These are phyloP conservation scores for Tenebrio molitor DNA, from an alignment of 1,140 invertebrate genomes.

Conservation along the genomic window DNA sequence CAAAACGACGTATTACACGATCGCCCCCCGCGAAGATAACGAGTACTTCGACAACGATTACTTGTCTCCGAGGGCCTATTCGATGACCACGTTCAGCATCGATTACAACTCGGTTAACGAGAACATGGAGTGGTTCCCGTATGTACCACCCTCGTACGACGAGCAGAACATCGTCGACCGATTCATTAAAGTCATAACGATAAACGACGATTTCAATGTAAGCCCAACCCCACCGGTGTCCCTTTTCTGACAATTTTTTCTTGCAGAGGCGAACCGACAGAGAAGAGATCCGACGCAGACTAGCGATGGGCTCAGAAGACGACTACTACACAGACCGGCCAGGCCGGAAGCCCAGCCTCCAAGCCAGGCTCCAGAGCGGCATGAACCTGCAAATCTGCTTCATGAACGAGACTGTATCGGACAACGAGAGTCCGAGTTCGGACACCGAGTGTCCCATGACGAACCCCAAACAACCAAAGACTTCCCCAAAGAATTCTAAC, in stretches of 20 bases:
- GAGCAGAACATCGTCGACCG: conserved; percentile 75
- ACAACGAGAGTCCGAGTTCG: conserved; percentile 81
- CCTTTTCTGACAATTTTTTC: conserved; percentile 1
- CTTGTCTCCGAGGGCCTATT: conserved; percentile 64
- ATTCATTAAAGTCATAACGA: conserved; percentile 75
- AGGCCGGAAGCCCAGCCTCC: conserved; percentile 87
- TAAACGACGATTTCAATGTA: conserved; percentile 69
- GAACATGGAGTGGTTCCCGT: conserved; percentile 66
- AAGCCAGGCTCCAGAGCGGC: conserved; percentile 88
- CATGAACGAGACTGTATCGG: conserved; percentile 93
- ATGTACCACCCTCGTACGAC: conserved; percentile 64
- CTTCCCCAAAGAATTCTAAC: conserved; percentile 56
- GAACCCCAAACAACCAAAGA: conserved; percentile 64
- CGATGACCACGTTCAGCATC: conserved; percentile 61
- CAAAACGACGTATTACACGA: conserved; percentile 63
- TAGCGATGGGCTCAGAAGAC: conserved; percentile 90
- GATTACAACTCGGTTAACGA: conserved; percentile 67
- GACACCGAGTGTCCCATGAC: conserved; percentile 72
- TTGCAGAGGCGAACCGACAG: conserved; percentile 89
- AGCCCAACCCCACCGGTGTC: conserved; percentile 38
- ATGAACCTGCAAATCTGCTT: conserved; percentile 96
- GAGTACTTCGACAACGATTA: conserved; percentile 64
- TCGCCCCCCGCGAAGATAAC: conserved; percentile 58
- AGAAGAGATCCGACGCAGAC: conserved; percentile 89
- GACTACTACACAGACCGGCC: conserved; percentile 77